Percentiles rank a stretch among this genome's conserved stretches.
phyloP scores from a whole-genome alignment of 1,140 invertebrate genomes.

The Samia ricini region DNA sequence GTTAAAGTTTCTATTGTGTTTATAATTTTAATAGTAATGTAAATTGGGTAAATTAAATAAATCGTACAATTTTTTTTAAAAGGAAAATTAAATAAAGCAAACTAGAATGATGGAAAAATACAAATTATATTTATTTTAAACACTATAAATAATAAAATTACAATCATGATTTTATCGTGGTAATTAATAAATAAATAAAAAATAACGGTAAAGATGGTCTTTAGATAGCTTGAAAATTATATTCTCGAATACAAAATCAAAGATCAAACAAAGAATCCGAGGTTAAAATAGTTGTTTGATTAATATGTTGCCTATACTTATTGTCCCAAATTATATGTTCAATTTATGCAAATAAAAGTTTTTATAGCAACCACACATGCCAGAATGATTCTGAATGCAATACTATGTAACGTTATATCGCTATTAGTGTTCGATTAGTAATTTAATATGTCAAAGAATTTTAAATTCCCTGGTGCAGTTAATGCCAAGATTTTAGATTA shows the following conservation, averaged over 20 bases:
- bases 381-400: slow-evolving; percentile 47
- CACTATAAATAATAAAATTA: no score
- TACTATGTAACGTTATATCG: slow-evolving; percentile 38
- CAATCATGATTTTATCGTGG: no score
- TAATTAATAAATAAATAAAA: no score
- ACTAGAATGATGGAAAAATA: neutral
- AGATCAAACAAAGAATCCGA: slow-evolving; percentile 47
- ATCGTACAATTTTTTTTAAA: no score
- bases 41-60: no score
- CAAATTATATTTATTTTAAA: neutral
- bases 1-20: no score
- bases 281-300: slow-evolving; percentile 60
- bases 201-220: no score
- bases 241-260: slow-evolving; percentile 7
- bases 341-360: slow-evolving; percentile 56
- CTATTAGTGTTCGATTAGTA: slow-evolving; percentile 59
- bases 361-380: slow-evolving; percentile 63
- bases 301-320: slow-evolving; percentile 57
- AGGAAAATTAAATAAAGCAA: no score
- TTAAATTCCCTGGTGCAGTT: slow-evolving; percentile 24
- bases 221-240: neutral
- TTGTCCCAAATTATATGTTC: slow-evolving; percentile 56
- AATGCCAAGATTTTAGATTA: slow-evolving; percentile 33
- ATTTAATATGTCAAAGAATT: slow-evolving; percentile 49
- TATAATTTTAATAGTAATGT: no score